Percentiles rank a stretch among this genome's conserved stretches.
Evolutionary conservation across 2,888 invertebrate species (phyloP).

Genomic region (Morinoia aosen): DNA sequence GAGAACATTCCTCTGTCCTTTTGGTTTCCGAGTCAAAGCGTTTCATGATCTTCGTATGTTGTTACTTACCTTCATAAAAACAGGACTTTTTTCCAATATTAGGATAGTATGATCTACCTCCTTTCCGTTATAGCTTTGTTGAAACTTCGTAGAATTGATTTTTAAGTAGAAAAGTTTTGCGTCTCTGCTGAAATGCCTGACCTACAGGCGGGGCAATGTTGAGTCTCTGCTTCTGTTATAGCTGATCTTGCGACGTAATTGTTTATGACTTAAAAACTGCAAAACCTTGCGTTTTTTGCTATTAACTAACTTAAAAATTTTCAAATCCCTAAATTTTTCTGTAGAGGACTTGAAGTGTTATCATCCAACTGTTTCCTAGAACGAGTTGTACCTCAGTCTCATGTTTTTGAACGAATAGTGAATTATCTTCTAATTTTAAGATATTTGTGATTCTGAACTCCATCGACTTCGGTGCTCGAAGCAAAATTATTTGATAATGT

Average conservation of each 20-base stretch:
- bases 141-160: background rate
- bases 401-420: background rate
- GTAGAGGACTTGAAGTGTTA: background rate
- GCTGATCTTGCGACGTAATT: too few species aligned
- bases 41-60: background rate
- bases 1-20: background rate
- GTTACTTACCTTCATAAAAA: background rate
- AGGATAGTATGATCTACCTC: background rate
- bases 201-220: background rate
- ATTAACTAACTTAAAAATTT: too few species aligned
- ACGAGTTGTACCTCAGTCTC: background rate
- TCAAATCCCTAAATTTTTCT: background rate
- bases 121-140: background rate
- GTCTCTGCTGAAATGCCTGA: background rate
- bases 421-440: slow-evolving; percentile 17
- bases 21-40: background rate
- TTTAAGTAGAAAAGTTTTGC: background rate
- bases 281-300: too few species aligned
- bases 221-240: too few species aligned
- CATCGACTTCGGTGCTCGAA: background rate
- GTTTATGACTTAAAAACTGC: too few species aligned
- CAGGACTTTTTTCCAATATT: background rate
- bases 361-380: background rate
- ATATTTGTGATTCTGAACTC: background rate
- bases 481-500: background rate